These are phyloP conservation scores for Argopecten irradians DNA, from an alignment of 1,140 invertebrate genomes.

Conservation along the genomic window DNA sequence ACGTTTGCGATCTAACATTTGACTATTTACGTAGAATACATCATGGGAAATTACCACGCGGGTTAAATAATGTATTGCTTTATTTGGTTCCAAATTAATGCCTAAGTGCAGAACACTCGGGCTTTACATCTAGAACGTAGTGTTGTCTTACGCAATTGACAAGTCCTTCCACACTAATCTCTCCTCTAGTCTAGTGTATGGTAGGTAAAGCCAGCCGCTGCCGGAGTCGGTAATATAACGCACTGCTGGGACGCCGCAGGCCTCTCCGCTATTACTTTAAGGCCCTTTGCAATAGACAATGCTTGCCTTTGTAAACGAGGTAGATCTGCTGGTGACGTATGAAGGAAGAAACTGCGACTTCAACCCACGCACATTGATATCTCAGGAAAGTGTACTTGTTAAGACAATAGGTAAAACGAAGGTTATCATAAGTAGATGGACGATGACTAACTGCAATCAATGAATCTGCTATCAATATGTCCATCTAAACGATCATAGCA, in stretches of 20 bases:
- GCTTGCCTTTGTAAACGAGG: not conserved
- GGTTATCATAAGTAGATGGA: too few species aligned
- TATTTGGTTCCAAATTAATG: conserved; percentile 23
- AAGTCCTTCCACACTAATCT: not conserved
- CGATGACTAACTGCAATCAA: too few species aligned
- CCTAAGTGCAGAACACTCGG: not conserved
- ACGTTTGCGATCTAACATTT: not conserved
- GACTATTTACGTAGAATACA: not conserved
- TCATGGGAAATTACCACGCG: not conserved
- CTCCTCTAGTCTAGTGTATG: not conserved
- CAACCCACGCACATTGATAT: not conserved
- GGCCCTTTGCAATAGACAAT: not conserved
- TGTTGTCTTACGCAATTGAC: conserved; percentile 1
- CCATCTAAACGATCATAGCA: too few species aligned
- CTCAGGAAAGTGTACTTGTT: not conserved
- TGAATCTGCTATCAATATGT: too few species aligned
- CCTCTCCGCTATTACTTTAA: conserved; percentile 3
- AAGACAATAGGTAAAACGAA: too few species aligned
- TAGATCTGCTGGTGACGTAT: not conserved
- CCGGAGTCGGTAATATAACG: not conserved
- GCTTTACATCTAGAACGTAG: not conserved
- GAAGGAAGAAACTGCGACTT: not conserved
- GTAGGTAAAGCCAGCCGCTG: not conserved
- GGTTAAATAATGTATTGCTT: conserved; percentile 19
- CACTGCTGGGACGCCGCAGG: not conserved